Percentiles rank a stretch among this genome's conserved stretches.
These are phyloP conservation scores for Camponotus vicinus DNA, from an alignment of 1,140 invertebrate species.

Conservation along the genomic window DNA sequence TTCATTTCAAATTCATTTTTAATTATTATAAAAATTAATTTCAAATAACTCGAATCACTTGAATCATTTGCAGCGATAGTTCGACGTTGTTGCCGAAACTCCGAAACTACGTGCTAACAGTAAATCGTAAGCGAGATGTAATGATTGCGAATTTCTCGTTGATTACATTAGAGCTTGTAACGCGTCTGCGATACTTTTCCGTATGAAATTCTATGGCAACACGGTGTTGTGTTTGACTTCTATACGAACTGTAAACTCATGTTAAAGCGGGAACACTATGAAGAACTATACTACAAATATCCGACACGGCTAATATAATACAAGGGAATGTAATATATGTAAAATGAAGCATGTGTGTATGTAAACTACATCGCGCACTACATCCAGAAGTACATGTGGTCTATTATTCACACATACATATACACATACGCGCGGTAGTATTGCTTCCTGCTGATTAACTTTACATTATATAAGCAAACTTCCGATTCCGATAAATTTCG, in stretches of 20 bases:
- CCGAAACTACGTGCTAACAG: neutral
- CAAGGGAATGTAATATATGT: slow-evolving; percentile 39
- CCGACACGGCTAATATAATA: slow-evolving; percentile 42
- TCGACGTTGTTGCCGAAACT: neutral
- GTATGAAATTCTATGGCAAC: neutral
- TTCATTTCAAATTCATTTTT: slow-evolving; percentile 22
- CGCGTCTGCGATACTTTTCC: neutral
- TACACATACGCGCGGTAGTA: slow-evolving; percentile 15
- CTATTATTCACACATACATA: slow-evolving; percentile 26
- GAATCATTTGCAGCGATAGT: neutral
- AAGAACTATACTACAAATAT: slow-evolving; percentile 61
- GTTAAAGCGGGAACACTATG: neutral
- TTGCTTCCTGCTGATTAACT: slow-evolving; percentile 60
- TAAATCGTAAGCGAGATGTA: neutral
- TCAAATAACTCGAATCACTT: neutral
- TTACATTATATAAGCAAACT: slow-evolving; percentile 55
- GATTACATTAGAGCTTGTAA: neutral
- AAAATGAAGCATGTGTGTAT: slow-evolving; percentile 9
- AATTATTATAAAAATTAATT: slow-evolving; percentile 11
- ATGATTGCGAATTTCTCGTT: slow-evolving; percentile 7
- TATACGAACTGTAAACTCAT: neutral
- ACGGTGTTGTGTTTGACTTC: slow-evolving; percentile 4
- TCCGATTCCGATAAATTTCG: slow-evolving; percentile 56
- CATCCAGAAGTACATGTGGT: slow-evolving; percentile 59
- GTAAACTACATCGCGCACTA: slow-evolving; percentile 50